These are phyloP conservation scores for Halictus quadricinctus DNA, from an alignment of 2,888 invertebrate species.

Conservation along the genomic window DNA sequence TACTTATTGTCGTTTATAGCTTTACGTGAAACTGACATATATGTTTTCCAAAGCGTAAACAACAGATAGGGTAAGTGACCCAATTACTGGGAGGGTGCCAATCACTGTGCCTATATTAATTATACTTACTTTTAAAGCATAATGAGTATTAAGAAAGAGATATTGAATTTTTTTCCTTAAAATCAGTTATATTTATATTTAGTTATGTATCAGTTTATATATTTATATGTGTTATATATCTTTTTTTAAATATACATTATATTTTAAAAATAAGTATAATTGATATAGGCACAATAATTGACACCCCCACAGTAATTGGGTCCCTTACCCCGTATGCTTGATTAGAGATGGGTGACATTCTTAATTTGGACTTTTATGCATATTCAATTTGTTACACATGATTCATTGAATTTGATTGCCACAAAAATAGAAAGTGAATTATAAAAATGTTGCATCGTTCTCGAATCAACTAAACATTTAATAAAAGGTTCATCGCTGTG, in stretches of 20 bases:
- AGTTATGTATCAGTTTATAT: too few relatives aligned
- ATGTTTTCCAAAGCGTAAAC: neutral
- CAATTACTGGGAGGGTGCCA: too few relatives aligned
- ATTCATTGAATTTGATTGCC: neutral
- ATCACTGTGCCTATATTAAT: too few relatives aligned
- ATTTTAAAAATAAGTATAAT: too few relatives aligned
- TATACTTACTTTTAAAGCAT: too few relatives aligned
- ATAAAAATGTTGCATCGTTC: neutral
- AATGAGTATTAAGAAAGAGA: too few relatives aligned
- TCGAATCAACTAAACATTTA: neutral
- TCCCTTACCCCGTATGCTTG: neutral
- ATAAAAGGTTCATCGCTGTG: neutral
- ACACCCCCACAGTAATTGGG: too few relatives aligned
- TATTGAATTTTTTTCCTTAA: too few relatives aligned
- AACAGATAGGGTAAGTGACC: neutral
- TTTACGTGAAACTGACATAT: neutral
- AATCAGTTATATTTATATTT: too few relatives aligned
- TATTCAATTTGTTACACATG: neutral
- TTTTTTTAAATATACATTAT: too few relatives aligned
- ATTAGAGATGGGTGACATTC: neutral
- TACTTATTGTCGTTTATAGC: neutral
- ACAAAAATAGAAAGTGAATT: neutral
- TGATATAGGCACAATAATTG: too few relatives aligned
- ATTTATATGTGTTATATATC: too few relatives aligned
- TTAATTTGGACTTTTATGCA: neutral